Conservation (phyloP, 2,797 vertebrate genomes). For the Lepus townsendii region DNA sequence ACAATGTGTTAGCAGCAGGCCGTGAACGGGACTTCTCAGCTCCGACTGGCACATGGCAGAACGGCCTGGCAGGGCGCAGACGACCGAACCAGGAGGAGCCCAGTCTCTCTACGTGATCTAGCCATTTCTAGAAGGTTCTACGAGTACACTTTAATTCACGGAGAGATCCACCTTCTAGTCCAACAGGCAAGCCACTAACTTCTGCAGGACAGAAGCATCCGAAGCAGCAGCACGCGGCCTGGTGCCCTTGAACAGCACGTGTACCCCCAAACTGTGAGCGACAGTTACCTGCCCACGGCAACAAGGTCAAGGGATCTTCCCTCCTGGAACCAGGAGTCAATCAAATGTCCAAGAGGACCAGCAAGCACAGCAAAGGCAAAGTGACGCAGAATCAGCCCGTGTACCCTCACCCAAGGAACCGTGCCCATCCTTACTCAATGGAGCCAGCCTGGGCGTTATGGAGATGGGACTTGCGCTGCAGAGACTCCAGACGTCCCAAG, state of each 20-base stretch:
- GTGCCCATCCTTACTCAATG: neutral
- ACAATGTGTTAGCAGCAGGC: neutral
- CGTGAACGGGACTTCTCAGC: neutral
- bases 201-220: constrained; percentile 28
- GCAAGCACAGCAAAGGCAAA: neutral
- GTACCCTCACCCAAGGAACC: neutral
- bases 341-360: neutral
- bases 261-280: constrained; percentile 54
- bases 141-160: neutral
- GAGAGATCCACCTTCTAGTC: constrained; percentile 11
- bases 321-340: constrained; percentile 40
- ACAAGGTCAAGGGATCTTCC: constrained; percentile 51
- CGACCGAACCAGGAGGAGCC: neutral
- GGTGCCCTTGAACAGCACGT: constrained; percentile 29
- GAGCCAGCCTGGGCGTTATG: neutral
- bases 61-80: neutral
- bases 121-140: constrained; percentile 38
- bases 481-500: neutral
- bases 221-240: neutral
- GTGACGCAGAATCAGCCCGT: neutral
- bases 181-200: constrained; percentile 29
- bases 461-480: neutral
- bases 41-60: neutral
- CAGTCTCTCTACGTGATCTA: neutral
- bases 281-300: neutral